These are phyloP conservation scores for Drosophila trapezifrons DNA, from an alignment of 1,140 invertebrate genomes.

Conservation along the genomic window DNA sequence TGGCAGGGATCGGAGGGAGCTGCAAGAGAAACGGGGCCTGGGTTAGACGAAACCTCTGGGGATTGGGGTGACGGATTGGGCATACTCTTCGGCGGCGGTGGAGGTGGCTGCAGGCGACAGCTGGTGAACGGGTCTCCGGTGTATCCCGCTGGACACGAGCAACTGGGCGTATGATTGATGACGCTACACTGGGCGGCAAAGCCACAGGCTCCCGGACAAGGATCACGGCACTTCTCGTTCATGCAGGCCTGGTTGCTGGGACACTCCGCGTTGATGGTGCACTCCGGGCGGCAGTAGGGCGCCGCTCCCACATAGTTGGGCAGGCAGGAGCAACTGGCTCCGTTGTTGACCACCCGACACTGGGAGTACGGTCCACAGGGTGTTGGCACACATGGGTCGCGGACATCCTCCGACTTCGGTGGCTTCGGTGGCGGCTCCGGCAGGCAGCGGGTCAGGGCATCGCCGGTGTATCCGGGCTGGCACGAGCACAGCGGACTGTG, in stretches of 20 bases:
- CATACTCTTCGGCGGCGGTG: conserved; percentile 80
- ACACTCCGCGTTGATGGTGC: conserved; percentile 90
- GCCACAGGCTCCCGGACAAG: conserved; percentile 89
- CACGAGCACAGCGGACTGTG: conserved; percentile 93
- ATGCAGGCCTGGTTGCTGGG: conserved; percentile 88
- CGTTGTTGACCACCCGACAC: conserved; percentile 87
- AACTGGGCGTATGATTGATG: conserved; percentile 88
- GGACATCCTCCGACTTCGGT: conserved; percentile 84
- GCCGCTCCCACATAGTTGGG: conserved; percentile 88
- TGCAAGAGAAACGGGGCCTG: conserved; percentile 80
- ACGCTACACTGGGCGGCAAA: conserved; percentile 88
- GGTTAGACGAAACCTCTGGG: conserved; percentile 26
- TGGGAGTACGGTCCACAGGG: conserved; percentile 90
- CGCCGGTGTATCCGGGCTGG: conserved; percentile 90
- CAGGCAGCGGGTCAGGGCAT: conserved; percentile 91
- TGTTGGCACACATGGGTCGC: conserved; percentile 89
- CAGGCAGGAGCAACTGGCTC: conserved; percentile 89
- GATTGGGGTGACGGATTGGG: conserved; percentile 38
- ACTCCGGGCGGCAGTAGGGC: conserved; percentile 90
- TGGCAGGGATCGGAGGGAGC: conserved; percentile 86
- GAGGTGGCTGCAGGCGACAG: conserved; percentile 85
- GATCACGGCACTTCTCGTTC: conserved; percentile 89
- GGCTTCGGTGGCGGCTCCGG: conserved; percentile 86
- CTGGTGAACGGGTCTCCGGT: conserved; percentile 89
- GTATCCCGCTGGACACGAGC: conserved; percentile 88